Base-by-base conservation (phyloP, 2,113 vertebrate species). In the Phalacrocorax aristotelis region DNA sequence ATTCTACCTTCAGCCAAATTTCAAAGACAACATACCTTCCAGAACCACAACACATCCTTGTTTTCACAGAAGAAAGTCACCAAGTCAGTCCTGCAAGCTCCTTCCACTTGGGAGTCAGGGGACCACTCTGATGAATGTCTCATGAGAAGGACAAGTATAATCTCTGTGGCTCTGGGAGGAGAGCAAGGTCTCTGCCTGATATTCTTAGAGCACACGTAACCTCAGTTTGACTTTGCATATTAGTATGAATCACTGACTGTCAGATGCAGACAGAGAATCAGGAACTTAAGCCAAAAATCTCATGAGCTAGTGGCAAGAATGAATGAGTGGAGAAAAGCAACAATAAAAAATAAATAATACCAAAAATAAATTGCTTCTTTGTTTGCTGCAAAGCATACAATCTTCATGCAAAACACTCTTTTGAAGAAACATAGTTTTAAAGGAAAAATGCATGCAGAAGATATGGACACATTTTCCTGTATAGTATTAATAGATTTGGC, bases 231-330 rank as follows among this genome's bases (percentile, higher is more conserved):
- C 83, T 44, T 44, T 69, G 23, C 1, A 1, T 36, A 74, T 97
- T 83, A 66, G 27, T 66, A 80, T 90, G 77, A 97, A 79, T 83
- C 87, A 80, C 60, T 15, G 40, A 36, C 52, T 74, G 60, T 66
- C 49, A 90, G 42, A 14, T n/a, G 86, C 9, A 66, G n/a, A 69
- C 60, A 83, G 58, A 91, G 44, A 94, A 95, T 85, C 81, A 54
- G 75, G 81, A 97, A 94, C 52, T 55, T 78, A 52, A 97, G 78
- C 93, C 52, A 89, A 94, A 91, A 96, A 83, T 40, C 65, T 95
- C 7, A 1, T 90, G 49, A 93, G 79, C 87, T 90, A 77, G 42
- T 93, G 87, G 83, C 79, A 95, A 95, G 46, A 85, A 70, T 48
- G 51, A 90, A 54, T 7, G 22, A 94, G 54, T 48, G 15, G 40